Evolutionary conservation across 2,113 vertebrate species (phyloP), one percentile per base, ranked within the genome.

Genomic region (Callopanchax toddi): DNA sequence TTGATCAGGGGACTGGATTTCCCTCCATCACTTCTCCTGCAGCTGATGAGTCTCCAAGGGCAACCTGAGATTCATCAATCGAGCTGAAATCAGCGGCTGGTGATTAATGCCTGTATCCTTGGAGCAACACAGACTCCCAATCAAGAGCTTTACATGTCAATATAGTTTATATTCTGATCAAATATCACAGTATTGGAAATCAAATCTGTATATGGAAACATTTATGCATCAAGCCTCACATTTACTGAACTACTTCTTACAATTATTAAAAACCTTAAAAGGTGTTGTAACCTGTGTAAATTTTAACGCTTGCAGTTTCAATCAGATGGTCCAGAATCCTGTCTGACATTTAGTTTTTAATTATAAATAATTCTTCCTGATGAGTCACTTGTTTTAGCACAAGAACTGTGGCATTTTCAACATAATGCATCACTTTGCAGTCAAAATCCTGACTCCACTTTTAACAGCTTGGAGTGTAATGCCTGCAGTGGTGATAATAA

Each of bases 31-130:
- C 50, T 64, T 69, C 78, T 66, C 54, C 62, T 64, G 50, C 62
- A 67, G 54, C 69, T 81, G 81, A 86, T 87, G 76, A 75, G 81
- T 81, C 77, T 84, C 78, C 81, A 85, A 85, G 78, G 78, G 48
- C 68, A 11, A 72, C 49, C 44, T 36, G 67, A 0, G 44, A 85
- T 53, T 75, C 51, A 82, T 81, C 70, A 73, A 49, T 82, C 79
- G 79, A 74, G 80, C 34, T 46, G 44, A 80, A 77, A 75, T 70
- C 64, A 77, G 72, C 61, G 57, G 54, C 68, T 62, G 32, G 25
- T 70, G 67, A 70, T 69, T 62, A 67, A 81, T 81, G 54, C 2
- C 15, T 8, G 45, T 8, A 18, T 56, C 9, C 17, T 63, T 77
- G 61, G 10, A 3, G 4, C 39, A 53, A 18, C 45, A 63, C 10